Evolutionary conservation across 1,140 invertebrate genomes (phyloP).

Genomic region (Ceratosolen fusciceps): DNA sequence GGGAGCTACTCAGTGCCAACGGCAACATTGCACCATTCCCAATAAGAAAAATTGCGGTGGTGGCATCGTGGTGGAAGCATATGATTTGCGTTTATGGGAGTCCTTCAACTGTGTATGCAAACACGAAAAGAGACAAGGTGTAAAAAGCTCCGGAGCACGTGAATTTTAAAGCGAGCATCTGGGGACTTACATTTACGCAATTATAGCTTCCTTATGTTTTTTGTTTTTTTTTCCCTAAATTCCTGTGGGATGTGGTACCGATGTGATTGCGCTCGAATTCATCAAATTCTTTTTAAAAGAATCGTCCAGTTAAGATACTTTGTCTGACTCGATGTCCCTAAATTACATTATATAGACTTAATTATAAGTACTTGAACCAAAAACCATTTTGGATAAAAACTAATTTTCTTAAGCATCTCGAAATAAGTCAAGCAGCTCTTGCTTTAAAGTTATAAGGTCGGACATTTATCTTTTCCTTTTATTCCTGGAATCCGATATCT

Average conservation of each 20-base stretch:
- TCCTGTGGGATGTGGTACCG: conserved; percentile 21
- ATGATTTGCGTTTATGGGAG: conserved; percentile 26
- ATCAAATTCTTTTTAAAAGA: neutral
- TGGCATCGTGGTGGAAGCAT: neutral
- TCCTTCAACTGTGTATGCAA: conserved; percentile 47
- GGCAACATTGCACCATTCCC: conserved; percentile 4
- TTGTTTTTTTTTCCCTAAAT: conserved; percentile 20
- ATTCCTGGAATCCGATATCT: neutral
- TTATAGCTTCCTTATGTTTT: neutral
- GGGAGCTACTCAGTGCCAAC: neutral
- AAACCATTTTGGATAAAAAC: neutral
- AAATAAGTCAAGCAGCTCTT: neutral
- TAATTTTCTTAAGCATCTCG: neutral
- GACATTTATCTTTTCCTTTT: neutral
- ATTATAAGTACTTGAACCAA: neutral
- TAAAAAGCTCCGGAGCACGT: neutral
- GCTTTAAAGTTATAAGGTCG: neutral
- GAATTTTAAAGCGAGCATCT: neutral
- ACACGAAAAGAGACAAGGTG: conserved; percentile 40
- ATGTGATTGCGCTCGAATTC: conserved; percentile 22
- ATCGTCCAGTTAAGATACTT: neutral
- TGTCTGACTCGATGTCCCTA: neutral
- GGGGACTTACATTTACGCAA: neutral
- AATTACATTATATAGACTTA: neutral
- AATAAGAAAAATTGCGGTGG: neutral